phyloP scores from a whole-genome alignment of 2,797 vertebrate species.

The Anas bernieri region DNA sequence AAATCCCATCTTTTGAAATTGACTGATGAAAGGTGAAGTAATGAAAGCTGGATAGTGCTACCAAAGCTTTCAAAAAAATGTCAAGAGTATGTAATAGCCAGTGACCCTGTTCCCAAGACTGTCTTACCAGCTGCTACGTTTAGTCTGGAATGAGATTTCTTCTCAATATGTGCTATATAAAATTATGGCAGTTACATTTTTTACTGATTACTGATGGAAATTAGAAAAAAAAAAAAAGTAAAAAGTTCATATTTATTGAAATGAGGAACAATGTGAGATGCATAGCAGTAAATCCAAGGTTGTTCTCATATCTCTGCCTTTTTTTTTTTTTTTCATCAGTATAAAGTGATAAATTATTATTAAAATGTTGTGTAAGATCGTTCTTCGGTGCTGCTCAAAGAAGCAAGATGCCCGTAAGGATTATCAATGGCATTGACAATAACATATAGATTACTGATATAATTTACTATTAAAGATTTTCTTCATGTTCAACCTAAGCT shows the following conservation, averaged over 20 bases:
- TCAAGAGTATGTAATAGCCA: background rate
- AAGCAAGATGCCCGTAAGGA: background rate
- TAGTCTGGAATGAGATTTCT: background rate
- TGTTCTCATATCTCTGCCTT: background rate
- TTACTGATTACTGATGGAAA: conserved; percentile 14
- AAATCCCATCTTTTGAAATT: background rate
- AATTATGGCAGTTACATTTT: conserved; percentile 2
- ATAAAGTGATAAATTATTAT: background rate
- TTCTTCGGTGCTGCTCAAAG: background rate
- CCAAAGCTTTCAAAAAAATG: background rate
- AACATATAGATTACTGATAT: accelerated
- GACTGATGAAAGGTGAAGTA: background rate
- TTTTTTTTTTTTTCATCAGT: background rate
- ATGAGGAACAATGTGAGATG: background rate
- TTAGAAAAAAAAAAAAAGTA: background rate
- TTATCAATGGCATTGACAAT: background rate
- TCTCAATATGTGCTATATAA: conserved; percentile 7
- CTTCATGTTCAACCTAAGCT: background rate
- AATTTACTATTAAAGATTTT: background rate
- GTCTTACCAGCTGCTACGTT: background rate
- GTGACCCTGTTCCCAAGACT: background rate
- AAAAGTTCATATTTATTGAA: background rate
- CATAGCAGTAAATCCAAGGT: background rate
- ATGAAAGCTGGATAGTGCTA: background rate
- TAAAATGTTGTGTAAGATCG: background rate